Evolutionary conservation across 2,113 vertebrate species (phyloP).

Genomic region (Coracopsis vasa): DNA sequence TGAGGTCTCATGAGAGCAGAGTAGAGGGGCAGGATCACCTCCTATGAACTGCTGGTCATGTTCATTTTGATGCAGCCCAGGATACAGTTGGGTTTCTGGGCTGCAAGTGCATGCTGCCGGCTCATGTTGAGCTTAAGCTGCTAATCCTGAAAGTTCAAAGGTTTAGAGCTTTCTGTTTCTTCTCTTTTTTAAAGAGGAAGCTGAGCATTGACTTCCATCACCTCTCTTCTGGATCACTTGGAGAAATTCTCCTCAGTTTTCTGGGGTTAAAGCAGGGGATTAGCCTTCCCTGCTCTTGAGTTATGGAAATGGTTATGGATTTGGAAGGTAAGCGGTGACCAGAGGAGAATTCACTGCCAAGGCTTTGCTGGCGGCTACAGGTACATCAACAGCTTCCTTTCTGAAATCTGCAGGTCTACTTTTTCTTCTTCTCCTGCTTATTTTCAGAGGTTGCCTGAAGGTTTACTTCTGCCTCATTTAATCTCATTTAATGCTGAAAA

Average conservation of each 20-base stretch:
- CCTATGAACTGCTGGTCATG: background rate
- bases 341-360: background rate
- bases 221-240: background rate
- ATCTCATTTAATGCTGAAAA: background rate
- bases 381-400: background rate
- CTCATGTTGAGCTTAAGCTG: background rate
- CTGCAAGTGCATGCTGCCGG: background rate
- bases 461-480: background rate
- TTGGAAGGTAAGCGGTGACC: background rate
- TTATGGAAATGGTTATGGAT: background rate
- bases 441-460: background rate
- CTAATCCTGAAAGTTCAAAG: background rate
- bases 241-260: background rate
- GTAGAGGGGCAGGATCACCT: background rate
- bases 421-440: background rate
- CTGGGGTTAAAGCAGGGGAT: background rate
- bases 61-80: background rate
- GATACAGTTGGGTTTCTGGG: background rate
- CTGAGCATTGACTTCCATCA: fast-evolving
- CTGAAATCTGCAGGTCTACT: background rate
- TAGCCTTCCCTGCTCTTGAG: background rate
- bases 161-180: background rate
- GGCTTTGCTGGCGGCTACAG: background rate
- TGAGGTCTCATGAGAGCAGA: background rate
- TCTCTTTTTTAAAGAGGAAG: background rate